A percentile compares a stretch with the other conserved stretches of the same genome.
Conservation (phyloP, 2,888 invertebrate genomes). For the Dromius quadrimaculatus region DNA sequence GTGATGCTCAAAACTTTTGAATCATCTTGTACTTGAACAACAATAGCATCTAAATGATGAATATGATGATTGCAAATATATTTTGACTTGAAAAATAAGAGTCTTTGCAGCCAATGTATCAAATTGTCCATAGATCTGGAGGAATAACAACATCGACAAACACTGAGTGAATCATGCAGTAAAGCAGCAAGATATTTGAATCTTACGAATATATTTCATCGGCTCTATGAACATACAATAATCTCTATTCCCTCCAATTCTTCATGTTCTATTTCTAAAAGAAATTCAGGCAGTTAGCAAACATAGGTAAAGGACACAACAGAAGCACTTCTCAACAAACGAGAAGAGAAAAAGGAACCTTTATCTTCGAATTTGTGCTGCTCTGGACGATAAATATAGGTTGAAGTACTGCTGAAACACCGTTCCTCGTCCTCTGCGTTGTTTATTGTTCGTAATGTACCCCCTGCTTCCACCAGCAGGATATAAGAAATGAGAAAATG, state of each 20-base stretch:
- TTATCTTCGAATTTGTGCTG: conserved; percentile 4
- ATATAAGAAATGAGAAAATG: conserved; percentile 4
- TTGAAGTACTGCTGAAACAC: conserved; percentile 6
- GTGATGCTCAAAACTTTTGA: too few relatives aligned
- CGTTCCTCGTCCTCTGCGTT: background rate
- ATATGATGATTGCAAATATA: too few relatives aligned
- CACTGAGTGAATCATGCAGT: too few relatives aligned
- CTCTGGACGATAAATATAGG: conserved; percentile 8
- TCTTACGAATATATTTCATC: conserved; percentile 28
- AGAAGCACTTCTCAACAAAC: too few relatives aligned
- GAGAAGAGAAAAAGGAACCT: too few relatives aligned
- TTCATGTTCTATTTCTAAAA: background rate
- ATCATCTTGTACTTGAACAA: too few relatives aligned
- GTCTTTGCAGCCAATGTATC: too few relatives aligned
- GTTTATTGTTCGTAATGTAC: conserved; percentile 23
- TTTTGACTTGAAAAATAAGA: too few relatives aligned
- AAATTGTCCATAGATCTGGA: too few relatives aligned
- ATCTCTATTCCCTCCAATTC: conserved; percentile 8
- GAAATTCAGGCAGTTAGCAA: background rate
- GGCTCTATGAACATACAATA: conserved; percentile 28
- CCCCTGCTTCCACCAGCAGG: background rate
- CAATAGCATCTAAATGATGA: too few relatives aligned
- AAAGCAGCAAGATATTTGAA: too few relatives aligned
- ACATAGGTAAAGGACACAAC: background rate
- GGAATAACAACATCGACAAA: too few relatives aligned